Evolutionary conservation across 2,888 invertebrate species (phyloP), one percentile per base, ranked within the genome.

Genomic region (Platycnemis pennipes): DNA sequence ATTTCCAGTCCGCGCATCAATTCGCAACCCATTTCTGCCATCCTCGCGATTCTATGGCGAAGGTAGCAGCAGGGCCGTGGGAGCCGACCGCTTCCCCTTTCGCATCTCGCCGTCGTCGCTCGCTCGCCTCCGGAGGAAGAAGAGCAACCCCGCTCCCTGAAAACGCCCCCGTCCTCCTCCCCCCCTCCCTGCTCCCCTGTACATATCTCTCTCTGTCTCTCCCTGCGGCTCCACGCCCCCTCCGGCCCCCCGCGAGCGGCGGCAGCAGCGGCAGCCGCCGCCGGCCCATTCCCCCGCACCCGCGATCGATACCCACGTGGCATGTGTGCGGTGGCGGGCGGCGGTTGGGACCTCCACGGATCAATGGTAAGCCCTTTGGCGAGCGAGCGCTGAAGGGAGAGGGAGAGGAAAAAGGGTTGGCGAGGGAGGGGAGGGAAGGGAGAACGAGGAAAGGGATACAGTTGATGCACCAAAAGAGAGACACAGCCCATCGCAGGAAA

Each of bases 291-390:
- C 89, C 89, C 49, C 91, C 63, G 22, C 53, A 26, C 91, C 3
- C 26, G 8, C 16, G 91, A 91, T 91, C 91, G 91, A 91, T 91
- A 91, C 63, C 91, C 91, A 91, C 91, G 91, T 91, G 91, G 91
- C 56, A 63, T 91, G 69, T 69, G 91, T 69, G 91, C 42, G 89
- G 89, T 56, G 89, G 89, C 89, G 89, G 91, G 63, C 42, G 56
- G 91, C 91, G 56, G 91, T 91, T 44, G 89, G 89, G 89, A 63
- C 63, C 63, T 44, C 69, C 63, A 56, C 44, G 91, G 91, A 91
- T 91, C 91, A 91, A 91, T 91, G 91, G 63, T 63, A 91, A 63
- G 42, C 91, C 91, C 89, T 42, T 31, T n/a, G 56, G n/a, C 0
- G 22, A 2, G 42, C 22, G 37, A 42, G 56, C n/a, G 26, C 16